These are phyloP conservation scores for Corbicula japonica DNA, from an alignment of 2,888 invertebrate species.

Conservation along the genomic window DNA sequence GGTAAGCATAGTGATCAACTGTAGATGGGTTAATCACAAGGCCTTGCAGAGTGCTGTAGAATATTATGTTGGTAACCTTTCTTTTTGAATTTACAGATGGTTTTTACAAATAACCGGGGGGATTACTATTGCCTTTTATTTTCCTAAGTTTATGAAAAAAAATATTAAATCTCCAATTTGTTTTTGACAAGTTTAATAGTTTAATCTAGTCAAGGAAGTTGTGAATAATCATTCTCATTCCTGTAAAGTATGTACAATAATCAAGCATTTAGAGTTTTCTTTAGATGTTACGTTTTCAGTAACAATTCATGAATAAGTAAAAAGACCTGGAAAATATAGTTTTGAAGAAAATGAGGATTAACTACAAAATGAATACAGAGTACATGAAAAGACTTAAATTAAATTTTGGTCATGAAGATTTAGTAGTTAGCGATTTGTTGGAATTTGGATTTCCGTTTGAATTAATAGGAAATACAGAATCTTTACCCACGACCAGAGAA, in stretches of 20 bases:
- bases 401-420: neutral
- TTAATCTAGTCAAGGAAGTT: no score
- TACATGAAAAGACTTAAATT: neutral
- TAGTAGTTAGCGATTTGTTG: constrained; percentile 4
- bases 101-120: no score
- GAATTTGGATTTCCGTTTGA: neutral
- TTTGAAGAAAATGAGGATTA: neutral
- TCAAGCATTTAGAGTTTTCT: neutral
- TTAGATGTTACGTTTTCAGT: neutral
- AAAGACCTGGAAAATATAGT: neutral
- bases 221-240: no score
- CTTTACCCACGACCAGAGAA: neutral
- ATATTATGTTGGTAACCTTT: no score
- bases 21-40: no score
- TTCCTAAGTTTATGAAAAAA: no score
- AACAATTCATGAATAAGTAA: constrained; percentile 4
- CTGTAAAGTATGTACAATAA: neutral
- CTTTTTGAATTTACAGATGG: no score
- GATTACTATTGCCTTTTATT: no score
- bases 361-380: constrained; percentile 6
- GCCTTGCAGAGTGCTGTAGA: no score
- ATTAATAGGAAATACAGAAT: neutral
- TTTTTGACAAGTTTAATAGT: no score
- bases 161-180: no score
- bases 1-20: no score